Percentiles rank a stretch among this genome's conserved stretches.
Conservation (phyloP, 2,113 vertebrate genomes). For the Apeltes quadracus region DNA sequence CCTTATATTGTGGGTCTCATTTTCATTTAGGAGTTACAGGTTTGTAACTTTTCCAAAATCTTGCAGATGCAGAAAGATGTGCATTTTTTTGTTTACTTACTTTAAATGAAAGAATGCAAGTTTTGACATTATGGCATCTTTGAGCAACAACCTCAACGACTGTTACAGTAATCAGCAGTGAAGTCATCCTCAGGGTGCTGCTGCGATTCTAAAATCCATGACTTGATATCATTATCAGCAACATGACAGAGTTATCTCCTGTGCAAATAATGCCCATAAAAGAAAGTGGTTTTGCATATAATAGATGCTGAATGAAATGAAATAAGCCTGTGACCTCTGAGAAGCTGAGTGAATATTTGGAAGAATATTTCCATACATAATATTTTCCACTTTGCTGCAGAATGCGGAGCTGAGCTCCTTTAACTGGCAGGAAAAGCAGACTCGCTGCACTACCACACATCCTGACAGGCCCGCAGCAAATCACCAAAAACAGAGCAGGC, state of each 20-base stretch:
- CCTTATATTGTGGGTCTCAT: conserved; percentile 17
- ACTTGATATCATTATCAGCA: conserved; percentile 35
- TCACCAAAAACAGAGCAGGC: conserved; percentile 44
- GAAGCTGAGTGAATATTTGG: conserved; percentile 44
- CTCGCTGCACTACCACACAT: conserved; percentile 45
- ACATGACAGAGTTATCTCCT: neutral
- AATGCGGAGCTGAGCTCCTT: conserved; percentile 41
- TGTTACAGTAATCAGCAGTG: conserved; percentile 49
- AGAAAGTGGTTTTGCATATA: neutral
- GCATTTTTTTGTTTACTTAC: conserved; percentile 37
- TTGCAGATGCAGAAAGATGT: conserved; percentile 26
- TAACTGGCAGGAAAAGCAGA: conserved; percentile 60
- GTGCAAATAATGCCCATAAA: neutral
- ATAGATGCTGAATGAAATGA: neutral
- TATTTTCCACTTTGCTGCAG: conserved; percentile 64
- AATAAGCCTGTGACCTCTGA: conserved; percentile 34
- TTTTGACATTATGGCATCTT: conserved; percentile 23
- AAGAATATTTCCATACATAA: conserved; percentile 66
- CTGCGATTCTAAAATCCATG: conserved; percentile 8
- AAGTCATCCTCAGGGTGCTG: conserved; percentile 26
- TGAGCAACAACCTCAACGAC: conserved; percentile 32
- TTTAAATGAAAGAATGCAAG: neutral
- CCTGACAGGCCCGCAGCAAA: conserved; percentile 51
- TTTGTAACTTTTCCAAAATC: conserved; percentile 19
- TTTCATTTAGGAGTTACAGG: conserved; percentile 25